Evolutionary conservation across 2,888 invertebrate species (phyloP).

Genomic region (Lathronympha strigana): DNA sequence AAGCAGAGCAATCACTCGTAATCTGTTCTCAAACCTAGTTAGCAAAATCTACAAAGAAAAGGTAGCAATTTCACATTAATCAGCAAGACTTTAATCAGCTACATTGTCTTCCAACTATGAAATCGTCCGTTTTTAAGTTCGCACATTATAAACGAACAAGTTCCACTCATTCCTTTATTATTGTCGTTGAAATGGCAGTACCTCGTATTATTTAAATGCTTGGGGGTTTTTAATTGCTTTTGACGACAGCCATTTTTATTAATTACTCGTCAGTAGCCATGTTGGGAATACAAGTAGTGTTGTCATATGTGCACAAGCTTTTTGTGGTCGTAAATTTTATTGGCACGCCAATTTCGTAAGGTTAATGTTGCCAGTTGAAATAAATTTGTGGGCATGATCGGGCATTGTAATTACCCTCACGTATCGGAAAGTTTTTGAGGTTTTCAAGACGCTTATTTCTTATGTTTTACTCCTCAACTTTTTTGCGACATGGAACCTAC

Average conservation of each 20-base stretch:
- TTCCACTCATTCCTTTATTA: conserved; percentile 31
- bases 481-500: background rate
- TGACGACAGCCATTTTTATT: conserved; percentile 46
- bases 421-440: conserved; percentile 26
- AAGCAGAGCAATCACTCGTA: conserved; percentile 6
- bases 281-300: conserved; percentile 41
- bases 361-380: conserved; percentile 39
- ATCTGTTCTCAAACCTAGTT: conserved; percentile 20
- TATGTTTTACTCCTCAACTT: conserved; percentile 23
- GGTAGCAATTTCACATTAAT: conserved; percentile 30
- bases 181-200: conserved; percentile 19
- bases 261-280: conserved; percentile 43
- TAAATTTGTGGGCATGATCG: conserved; percentile 27
- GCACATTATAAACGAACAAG: conserved; percentile 23
- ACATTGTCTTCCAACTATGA: conserved; percentile 19
- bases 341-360: conserved; percentile 41
- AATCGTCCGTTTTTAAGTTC: conserved; percentile 25
- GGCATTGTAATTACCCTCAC: conserved; percentile 24
- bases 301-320: conserved; percentile 34
- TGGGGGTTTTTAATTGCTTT: conserved; percentile 45
- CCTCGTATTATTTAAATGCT: conserved; percentile 44
- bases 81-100: conserved; percentile 16
- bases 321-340: conserved; percentile 41
- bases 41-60: conserved; percentile 19
- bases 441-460: conserved; percentile 25